Conservation (phyloP, 53 echinoderm and acorn worm species). For the Apostichopus leukothele region DNA sequence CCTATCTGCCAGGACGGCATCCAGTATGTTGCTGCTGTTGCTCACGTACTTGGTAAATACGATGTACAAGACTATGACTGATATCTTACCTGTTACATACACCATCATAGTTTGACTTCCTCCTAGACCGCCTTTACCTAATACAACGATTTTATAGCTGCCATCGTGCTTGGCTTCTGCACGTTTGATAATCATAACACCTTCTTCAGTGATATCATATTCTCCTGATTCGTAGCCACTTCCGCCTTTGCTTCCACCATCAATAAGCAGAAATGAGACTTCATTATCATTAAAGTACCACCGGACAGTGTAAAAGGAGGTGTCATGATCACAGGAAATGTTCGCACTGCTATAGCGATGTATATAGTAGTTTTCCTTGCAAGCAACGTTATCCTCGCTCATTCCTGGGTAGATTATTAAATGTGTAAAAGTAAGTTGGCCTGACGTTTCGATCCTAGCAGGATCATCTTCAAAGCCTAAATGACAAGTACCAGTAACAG, state of each 20-base stretch:
- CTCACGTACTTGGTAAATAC: too few relatives aligned
- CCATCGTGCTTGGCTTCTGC: background rate
- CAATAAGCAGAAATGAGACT: slow-evolving; percentile 3
- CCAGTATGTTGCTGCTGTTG: too few relatives aligned
- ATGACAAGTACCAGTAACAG: too few relatives aligned
- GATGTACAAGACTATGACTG: too few relatives aligned
- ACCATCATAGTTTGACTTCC: background rate
- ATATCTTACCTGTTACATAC: slow-evolving; percentile 3
- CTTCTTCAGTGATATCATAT: slow-evolving; percentile 10
- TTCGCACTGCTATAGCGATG: background rate
- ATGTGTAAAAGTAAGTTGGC: too few relatives aligned
- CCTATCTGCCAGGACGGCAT: too few relatives aligned
- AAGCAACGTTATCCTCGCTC: background rate
- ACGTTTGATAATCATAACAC: background rate
- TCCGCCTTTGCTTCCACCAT: background rate
- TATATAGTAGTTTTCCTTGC: background rate
- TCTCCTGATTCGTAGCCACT: slow-evolving; percentile 9
- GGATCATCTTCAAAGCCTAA: too few relatives aligned
- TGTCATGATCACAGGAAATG: slow-evolving; percentile 19
- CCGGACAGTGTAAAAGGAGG: background rate
- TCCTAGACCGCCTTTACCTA: background rate
- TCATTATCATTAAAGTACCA: slow-evolving; percentile 7
- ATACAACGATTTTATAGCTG: background rate
- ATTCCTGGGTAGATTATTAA: background rate
- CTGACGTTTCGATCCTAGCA: too few relatives aligned